Evolutionary conservation across 2,888 invertebrate genomes (phyloP).

Genomic region (Odontothrips loti): DNA sequence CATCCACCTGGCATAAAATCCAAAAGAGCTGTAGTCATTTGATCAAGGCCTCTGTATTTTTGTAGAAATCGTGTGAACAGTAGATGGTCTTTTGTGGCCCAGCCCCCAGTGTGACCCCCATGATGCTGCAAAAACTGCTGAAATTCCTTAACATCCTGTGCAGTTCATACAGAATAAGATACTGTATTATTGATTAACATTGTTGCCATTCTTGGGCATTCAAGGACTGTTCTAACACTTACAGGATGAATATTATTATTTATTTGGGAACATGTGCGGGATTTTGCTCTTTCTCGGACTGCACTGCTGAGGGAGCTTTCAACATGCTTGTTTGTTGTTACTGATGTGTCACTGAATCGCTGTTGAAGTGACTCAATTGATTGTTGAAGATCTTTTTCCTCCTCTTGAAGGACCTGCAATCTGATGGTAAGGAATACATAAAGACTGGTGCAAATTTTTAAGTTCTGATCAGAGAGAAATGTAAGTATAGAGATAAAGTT

Average conservation of each 20-base stretch:
- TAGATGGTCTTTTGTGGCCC: neutral
- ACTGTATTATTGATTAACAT: neutral
- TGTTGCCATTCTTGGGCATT: neutral
- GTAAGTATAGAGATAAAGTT: too few relatives aligned
- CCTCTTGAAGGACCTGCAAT: neutral
- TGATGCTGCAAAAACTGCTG: neutral
- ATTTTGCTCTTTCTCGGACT: neutral
- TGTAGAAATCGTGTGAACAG: neutral
- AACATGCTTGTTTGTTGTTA: neutral
- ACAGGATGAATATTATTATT: neutral
- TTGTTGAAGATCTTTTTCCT: neutral
- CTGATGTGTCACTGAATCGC: neutral
- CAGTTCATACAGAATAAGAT: neutral
- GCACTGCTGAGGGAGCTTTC: neutral
- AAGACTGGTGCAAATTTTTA: neutral
- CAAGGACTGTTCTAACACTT: neutral
- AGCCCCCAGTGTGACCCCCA: neutral
- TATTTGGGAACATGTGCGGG: neutral
- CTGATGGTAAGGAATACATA: neutral
- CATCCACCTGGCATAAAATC: constrained; percentile 10
- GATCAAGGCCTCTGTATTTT: neutral
- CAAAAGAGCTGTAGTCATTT: constrained; percentile 5
- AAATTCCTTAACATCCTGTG: neutral
- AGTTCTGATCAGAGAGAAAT: too few relatives aligned
- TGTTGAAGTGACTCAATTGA: constrained; percentile 1